Evolutionary conservation across 2,888 invertebrate genomes (phyloP).

Genomic region (Cryptus armator): DNA sequence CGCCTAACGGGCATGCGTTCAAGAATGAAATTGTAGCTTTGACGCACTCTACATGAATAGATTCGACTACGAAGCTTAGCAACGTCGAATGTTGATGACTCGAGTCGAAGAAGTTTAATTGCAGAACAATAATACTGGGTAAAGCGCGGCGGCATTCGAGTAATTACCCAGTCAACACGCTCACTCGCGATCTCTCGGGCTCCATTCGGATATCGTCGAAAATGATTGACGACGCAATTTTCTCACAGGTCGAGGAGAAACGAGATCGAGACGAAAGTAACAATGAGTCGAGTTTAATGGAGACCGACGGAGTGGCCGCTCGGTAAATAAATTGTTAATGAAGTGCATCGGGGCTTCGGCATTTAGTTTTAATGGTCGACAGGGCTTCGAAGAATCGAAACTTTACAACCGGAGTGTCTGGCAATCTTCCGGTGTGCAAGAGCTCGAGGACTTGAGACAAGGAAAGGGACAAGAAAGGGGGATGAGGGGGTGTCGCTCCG

Average conservation of each 20-base stretch:
- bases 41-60: not conserved
- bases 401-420: constrained; percentile 67
- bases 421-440: constrained; percentile 67
- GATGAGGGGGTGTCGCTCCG: constrained; percentile 8
- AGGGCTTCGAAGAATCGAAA: constrained; percentile 66
- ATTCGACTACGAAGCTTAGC: not conserved
- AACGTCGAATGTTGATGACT: not conserved
- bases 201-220: not conserved
- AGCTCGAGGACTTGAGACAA: constrained; percentile 52
- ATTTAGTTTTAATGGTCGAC: constrained; percentile 68
- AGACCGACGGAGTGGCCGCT: constrained; percentile 54
- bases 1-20: not conserved
- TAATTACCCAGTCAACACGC: constrained; percentile 42
- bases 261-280: constrained; percentile 61
- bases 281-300: constrained; percentile 65
- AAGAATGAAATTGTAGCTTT: not conserved
- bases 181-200: not conserved
- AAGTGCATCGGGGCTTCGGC: constrained; percentile 67
- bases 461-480: constrained; percentile 10
- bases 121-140: not conserved
- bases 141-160: constrained; percentile 6
- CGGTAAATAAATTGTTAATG: constrained; percentile 69
- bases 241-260: constrained; percentile 37
- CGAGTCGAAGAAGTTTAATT: not conserved
- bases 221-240: constrained; percentile 61